A percentile compares a stretch with the other conserved stretches of the same genome.
These are phyloP conservation scores for Arrhopalites spinosus DNA, from an alignment of 2,888 invertebrate genomes.

Conservation along the genomic window DNA sequence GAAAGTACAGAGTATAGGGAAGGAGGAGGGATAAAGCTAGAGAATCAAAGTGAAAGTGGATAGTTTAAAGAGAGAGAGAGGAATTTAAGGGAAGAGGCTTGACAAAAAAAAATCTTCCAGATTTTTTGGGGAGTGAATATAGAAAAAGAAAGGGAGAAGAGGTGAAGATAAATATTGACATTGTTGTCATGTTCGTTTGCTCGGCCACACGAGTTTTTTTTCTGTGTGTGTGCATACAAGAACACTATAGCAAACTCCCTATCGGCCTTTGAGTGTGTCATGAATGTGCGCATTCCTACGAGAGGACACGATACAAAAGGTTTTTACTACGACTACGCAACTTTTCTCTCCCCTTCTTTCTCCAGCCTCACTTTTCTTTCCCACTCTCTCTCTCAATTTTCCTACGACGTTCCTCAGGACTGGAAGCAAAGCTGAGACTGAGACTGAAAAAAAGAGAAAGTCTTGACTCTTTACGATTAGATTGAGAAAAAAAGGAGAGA, in stretches of 20 bases:
- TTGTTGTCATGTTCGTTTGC: slow-evolving; percentile 32
- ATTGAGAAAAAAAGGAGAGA: too few species aligned
- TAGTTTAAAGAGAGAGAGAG: not conserved
- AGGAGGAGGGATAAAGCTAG: not conserved
- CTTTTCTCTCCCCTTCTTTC: not conserved
- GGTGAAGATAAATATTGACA: slow-evolving; percentile 33
- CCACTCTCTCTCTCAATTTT: not conserved
- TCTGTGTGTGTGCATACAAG: not conserved
- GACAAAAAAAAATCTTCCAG: not conserved
- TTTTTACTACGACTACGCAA: not conserved
- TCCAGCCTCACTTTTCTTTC: not conserved
- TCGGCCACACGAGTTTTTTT: not conserved
- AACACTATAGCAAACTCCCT: not conserved
- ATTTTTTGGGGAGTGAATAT: too few species aligned
- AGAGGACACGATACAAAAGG: not conserved
- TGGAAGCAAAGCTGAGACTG: not conserved
- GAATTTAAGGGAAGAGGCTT: not conserved
- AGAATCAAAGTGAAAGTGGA: not conserved
- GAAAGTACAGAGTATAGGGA: too few species aligned
- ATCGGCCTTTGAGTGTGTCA: not conserved
- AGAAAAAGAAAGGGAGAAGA: slow-evolving; percentile 22
- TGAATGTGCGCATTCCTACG: slow-evolving; percentile 13
- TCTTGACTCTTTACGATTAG: not conserved
- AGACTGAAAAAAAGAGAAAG: not conserved
- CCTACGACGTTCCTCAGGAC: not conserved